phyloP scores from a whole-genome alignment of 2,797 vertebrate genomes.

The Capromys pilorides region DNA sequence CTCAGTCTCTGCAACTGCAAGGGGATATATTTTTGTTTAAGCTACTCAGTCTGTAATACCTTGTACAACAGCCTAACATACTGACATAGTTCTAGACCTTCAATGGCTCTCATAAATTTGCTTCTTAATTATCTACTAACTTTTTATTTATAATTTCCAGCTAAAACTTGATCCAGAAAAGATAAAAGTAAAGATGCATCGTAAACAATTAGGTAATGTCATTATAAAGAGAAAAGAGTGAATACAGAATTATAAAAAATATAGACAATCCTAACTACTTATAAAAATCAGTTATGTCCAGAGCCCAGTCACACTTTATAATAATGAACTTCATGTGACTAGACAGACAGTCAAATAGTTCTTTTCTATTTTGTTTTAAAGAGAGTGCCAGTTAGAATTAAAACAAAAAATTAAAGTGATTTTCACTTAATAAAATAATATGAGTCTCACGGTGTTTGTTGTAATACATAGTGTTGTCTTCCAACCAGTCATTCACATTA shows the following conservation, averaged over 20 bases:
- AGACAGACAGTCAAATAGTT: not conserved
- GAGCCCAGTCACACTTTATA: not conserved
- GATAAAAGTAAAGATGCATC: not conserved
- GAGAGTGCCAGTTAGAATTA: too few relatives aligned
- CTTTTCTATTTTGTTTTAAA: not conserved
- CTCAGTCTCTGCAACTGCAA: not conserved
- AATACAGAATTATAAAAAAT: conserved; percentile 31
- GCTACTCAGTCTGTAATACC: not conserved
- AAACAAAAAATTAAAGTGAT: too few relatives aligned
- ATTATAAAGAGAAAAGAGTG: not conserved
- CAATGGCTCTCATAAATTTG: not conserved
- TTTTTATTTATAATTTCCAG: conserved; percentile 9
- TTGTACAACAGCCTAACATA: not conserved
- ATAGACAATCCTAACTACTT: not conserved
- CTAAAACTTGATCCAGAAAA: not conserved
- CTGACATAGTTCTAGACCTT: not conserved
- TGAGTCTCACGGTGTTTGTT: too few relatives aligned
- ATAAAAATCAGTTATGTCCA: not conserved
- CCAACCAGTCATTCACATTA: too few relatives aligned
- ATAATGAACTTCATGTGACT: not conserved
- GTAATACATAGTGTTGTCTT: too few relatives aligned
- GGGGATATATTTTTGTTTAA: not conserved
- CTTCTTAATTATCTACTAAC: not conserved
- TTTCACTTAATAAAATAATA: too few relatives aligned
- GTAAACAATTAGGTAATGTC: not conserved